Evolutionary conservation across 2,797 vertebrate species (phyloP).

Genomic region (Muscicapa striata): DNA sequence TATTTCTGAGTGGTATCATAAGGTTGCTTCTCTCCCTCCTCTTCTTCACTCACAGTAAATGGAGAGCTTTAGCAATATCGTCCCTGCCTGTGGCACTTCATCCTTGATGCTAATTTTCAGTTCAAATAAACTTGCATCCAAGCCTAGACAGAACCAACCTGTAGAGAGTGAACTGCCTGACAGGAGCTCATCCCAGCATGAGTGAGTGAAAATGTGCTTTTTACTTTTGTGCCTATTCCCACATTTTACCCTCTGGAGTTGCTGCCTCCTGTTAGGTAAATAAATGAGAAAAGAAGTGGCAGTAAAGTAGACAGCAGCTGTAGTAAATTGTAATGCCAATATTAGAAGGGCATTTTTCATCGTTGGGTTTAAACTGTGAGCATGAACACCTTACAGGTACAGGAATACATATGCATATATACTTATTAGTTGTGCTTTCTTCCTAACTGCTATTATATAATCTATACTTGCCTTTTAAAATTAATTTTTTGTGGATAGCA

Average conservation of each 20-base stretch:
- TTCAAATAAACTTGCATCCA: not conserved
- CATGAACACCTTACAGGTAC: not conserved
- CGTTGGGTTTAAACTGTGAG: not conserved
- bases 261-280: not conserved
- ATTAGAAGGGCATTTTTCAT: not conserved
- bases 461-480: not conserved
- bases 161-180: not conserved
- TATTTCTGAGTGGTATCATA: not conserved
- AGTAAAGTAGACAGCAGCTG: not conserved
- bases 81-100: not conserved
- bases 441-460: not conserved
- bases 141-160: rapidly evolving
- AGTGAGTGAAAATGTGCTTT: not conserved
- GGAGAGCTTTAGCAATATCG: not conserved
- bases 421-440: not conserved
- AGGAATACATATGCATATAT: not conserved
- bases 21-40: not conserved
- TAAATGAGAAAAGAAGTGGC: not conserved
- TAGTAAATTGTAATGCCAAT: not conserved
- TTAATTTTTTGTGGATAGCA: not conserved
- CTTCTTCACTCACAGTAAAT: not conserved
- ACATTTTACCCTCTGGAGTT: not conserved
- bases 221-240: not conserved
- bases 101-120: not conserved
- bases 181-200: not conserved